Base-by-base conservation (phyloP, 2,113 vertebrate species). In the Gymnarchus niloticus region DNA sequence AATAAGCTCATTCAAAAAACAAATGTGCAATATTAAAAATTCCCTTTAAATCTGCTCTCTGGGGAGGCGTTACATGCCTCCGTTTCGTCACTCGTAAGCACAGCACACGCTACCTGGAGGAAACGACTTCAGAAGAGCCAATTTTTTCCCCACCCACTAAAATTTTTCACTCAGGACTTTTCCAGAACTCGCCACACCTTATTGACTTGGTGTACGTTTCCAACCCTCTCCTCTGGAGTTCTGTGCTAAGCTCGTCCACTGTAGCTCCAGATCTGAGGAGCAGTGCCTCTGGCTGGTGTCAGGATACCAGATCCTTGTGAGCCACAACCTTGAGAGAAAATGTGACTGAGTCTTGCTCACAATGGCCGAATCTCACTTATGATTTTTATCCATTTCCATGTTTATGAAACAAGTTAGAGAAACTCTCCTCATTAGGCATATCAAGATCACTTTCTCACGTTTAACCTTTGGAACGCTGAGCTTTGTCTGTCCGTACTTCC, bases 401-500 rank as follows among this genome's bases (percentile, higher is more conserved):
- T 61, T 59, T 69, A 56, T 48, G 28, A 33, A 81, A 46, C 52
- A 51, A 81, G 61, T 65, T 65, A 49, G 44, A 25, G 51, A 78
- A 51, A 77, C 46, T 21, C 41, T 48, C n/a, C 28, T 25, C 17
- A 51, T 73, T 28, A 84, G 23, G 56, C n/a, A 57, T 17, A 57
- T 57, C 12, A 57, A 57, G 12, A 57, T 57, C n/a, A n/a, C n/a
- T n/a, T n/a, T n/a, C n/a, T n/a, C n/a, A n/a, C n/a, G n/a, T n/a
- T n/a, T 85, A 85, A 85, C 52, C 19, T 56, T 28, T 81, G n/a
- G n/a, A n/a, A n/a, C 49, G 54, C 59, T 59, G 25, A 56, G 37
- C 85, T 59, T 54, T 37, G 56, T 48, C 78, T 65, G 56, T 81
- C 78, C 23, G 78, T 44, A 81, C 85, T 51, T 86, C 56, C 23